phyloP scores from a whole-genome alignment of 2,888 invertebrate genomes.

The Harpalus rubripes region DNA sequence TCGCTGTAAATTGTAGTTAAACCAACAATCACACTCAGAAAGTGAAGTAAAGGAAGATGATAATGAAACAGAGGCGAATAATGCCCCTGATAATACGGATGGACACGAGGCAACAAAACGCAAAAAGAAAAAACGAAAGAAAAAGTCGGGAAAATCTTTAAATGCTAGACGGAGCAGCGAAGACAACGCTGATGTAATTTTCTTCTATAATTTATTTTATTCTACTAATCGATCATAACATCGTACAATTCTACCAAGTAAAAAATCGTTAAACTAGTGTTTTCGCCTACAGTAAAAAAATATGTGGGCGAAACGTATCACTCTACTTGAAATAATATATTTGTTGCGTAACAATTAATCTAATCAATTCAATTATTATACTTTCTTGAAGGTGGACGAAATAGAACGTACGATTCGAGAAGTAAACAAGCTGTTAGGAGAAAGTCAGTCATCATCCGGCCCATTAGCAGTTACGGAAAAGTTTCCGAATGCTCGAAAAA shows the following conservation, averaged over 20 bases:
- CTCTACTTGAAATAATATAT: not conserved
- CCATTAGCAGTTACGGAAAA: slow-evolving; percentile 71
- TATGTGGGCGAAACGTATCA: slow-evolving; percentile 24
- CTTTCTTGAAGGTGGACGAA: slow-evolving; percentile 80
- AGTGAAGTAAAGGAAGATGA: slow-evolving; percentile 86
- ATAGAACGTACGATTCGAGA: slow-evolving; percentile 84
- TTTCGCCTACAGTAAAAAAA: slow-evolving; percentile 17
- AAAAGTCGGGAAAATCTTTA: slow-evolving; percentile 80
- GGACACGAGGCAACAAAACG: slow-evolving; percentile 79
- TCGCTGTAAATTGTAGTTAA: slow-evolving; percentile 77
- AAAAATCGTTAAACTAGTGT: slow-evolving; percentile 30
- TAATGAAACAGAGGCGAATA: slow-evolving; percentile 82
- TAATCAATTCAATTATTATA: slow-evolving; percentile 5
- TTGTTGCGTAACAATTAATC: slow-evolving; percentile 24
- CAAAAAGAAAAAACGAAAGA: slow-evolving; percentile 84
- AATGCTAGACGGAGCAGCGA: slow-evolving; percentile 80
- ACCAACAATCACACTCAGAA: slow-evolving; percentile 84
- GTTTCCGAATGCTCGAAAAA: slow-evolving; percentile 74
- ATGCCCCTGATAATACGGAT: slow-evolving; percentile 78
- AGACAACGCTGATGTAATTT: slow-evolving; percentile 81
- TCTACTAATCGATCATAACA: too few relatives aligned
- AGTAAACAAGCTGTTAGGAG: slow-evolving; percentile 84
- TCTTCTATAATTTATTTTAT: slow-evolving; percentile 2
- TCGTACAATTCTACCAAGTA: not conserved
- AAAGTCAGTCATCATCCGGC: slow-evolving; percentile 75